Base-by-base conservation (phyloP, 2,888 invertebrate species). In the Lissocephala sabroskyi region DNA sequence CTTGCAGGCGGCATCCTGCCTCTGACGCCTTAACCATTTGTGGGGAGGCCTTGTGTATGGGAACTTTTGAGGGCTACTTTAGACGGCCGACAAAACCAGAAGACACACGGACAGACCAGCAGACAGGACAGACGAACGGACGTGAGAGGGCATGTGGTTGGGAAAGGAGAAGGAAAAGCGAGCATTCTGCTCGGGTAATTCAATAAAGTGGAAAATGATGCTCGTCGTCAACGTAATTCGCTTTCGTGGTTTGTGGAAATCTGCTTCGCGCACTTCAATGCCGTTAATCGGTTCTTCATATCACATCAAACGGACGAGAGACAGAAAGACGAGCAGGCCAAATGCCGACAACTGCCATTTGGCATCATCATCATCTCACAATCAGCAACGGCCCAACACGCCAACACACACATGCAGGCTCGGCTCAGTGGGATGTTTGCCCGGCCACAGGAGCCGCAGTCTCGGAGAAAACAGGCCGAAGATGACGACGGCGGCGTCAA, bases 171-270 rank as follows among this genome's bases (percentile, higher is more conserved):
- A 32, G 30, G 11, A 32, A 32, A 11, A 32, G 11, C 13, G 11
- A 32, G 44, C 51, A 56, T 53, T 62, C 53, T 45, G 59, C 45
- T 40, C 17, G 55, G 52, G 66, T 70, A 77, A 71, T 71, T 77
- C 71, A 77, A 71, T 71, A 71, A 71, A 78, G 71, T 70, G 78
- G 63, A 77, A 74, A 71, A 71, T 75, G 75, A 75, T 75, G 78
- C 78, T 78, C 61, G 66, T 68, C 77, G 65, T 76, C 62, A 73
- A 59, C 70, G 70, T 77, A 77, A 71, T 71, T 71, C 78, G 78
- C 78, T 77, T 62, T 71, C 76, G 78, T 77, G 71, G 71, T 63
- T 75, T 60, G 39, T 56, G 37, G 60, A 64, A 61, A 61, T 61
- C 61, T 50, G 58, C 59, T 36, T 36, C 16, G 23, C 23, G 49